Evolutionary conservation across 1,140 invertebrate species (phyloP).

Genomic region (Scaptomyza pallida): DNA sequence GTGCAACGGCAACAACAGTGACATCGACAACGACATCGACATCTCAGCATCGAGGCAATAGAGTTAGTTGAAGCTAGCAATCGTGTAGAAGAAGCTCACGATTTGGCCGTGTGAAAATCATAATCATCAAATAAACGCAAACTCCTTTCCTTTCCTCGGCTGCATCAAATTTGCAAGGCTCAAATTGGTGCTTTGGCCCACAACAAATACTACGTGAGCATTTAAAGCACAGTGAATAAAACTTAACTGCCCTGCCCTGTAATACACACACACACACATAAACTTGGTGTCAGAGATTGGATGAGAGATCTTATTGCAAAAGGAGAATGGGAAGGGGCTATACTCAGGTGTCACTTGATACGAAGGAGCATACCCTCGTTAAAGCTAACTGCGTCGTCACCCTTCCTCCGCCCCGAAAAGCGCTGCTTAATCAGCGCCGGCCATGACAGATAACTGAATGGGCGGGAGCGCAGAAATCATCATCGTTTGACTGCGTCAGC

Average conservation of each 20-base stretch:
- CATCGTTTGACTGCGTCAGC: constrained; percentile 48
- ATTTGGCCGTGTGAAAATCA: constrained; percentile 65
- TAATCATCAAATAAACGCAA: constrained; percentile 78
- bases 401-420: too few species aligned
- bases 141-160: constrained; percentile 1
- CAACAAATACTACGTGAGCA: constrained; percentile 69
- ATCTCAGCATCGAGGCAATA: constrained; percentile 9
- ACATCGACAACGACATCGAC: too few species aligned
- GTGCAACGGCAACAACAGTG: too few species aligned
- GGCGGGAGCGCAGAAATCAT: constrained; percentile 32
- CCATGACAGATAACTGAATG: constrained; percentile 49
- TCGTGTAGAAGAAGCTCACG: constrained; percentile 15
- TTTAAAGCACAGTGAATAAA: constrained; percentile 75
- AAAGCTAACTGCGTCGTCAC: constrained; percentile 38
- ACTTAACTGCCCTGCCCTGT: constrained; percentile 66
- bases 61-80: constrained; percentile 1
- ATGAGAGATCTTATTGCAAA: not conserved
- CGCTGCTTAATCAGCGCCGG: constrained; percentile 50
- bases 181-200: constrained; percentile 58
- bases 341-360: constrained; percentile 69
- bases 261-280: not conserved
- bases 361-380: constrained; percentile 36
- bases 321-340: not conserved
- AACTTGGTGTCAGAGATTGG: constrained; percentile 13
- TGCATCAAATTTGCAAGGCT: constrained; percentile 47